Base-by-base conservation (phyloP, 1,140 invertebrate species). In the Atta colombica region DNA sequence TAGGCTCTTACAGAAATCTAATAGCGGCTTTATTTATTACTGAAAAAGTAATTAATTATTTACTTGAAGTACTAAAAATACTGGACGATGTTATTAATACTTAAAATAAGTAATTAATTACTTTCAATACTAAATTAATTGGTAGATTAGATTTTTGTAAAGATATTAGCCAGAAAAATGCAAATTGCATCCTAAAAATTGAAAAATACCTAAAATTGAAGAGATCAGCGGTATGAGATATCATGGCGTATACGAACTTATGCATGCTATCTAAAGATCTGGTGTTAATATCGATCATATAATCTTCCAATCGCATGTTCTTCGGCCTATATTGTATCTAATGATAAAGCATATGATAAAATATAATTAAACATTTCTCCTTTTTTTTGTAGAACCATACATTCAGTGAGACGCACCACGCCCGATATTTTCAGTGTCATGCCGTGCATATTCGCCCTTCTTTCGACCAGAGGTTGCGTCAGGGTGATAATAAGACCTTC, bases 381-480 rank as follows among this genome's bases (percentile, higher is more conserved):
- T 4, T 51, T 72, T 21, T 39, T 16, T 21, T 51, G 6, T 71
- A 21, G 5, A 69, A 28, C 3, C 10, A 39, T 16, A 66, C 14
- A 77, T 72, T 39, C 77, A 65, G 14, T 2, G 12, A 58, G n/a
- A 91, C 92, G 87, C 60, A 94, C 93, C 71, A 93, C 87, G 0
- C 82, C 87, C 7, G 89, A 85, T 51, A 92, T 91, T 18, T 90
- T 90, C 53, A 94, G 53, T 21, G 55, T 89, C 81, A 93, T 88
- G 8, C 93, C 93, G 5, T 93, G 91, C 78, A 91, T 88, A 75
- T 94, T 91, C 0, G 87, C 65, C 45, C 93, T 89, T 80, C 93
- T 91, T 0, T 31, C 66, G 51, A 93, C 86, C 78, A 91, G 75
- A 8, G 74, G 68, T 53, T 93, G 88, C 3, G 55, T 91, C 7